Percentiles rank a stretch among this genome's conserved stretches.
These are phyloP conservation scores for Tyria jacobaeae DNA, from an alignment of 2,888 invertebrate species.

Conservation along the genomic window DNA sequence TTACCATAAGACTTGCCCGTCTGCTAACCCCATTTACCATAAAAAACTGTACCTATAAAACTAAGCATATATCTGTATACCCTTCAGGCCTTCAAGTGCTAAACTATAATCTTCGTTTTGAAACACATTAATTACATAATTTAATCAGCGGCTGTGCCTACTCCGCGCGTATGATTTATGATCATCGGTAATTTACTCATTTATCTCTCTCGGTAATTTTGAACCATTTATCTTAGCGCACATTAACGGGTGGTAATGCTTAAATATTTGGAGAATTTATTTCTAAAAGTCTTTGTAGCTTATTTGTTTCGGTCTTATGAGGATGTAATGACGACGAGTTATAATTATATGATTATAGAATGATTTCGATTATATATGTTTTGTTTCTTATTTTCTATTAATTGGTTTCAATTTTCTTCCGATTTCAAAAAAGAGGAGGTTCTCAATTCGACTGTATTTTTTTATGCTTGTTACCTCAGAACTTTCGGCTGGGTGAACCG, in stretches of 20 bases:
- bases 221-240: slow-evolving; percentile 35
- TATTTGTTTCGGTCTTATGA: slow-evolving; percentile 1
- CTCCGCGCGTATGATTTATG: slow-evolving; percentile 42
- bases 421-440: no score
- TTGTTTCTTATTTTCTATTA: no score
- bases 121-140: slow-evolving; percentile 19
- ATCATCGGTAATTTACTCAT: slow-evolving; percentile 40
- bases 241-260: slow-evolving; percentile 28
- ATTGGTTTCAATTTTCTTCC: no score
- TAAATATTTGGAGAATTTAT: slow-evolving; percentile 14
- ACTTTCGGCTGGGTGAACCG: no score
- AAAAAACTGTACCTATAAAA: no score
- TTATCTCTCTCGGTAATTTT: slow-evolving; percentile 40
- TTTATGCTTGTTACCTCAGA: no score
- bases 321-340: neutral
- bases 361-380: no score
- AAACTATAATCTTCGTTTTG: slow-evolving; percentile 5
- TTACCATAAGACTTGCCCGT: no score
- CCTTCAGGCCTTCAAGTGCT: slow-evolving; percentile 2
- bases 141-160: slow-evolving; percentile 16
- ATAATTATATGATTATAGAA: neutral
- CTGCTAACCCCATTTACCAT: no score
- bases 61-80: neutral
- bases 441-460: no score
- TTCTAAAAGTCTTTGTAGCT: slow-evolving; percentile 4